These are phyloP conservation scores for Ornithoptera priamus DNA, from an alignment of 2,888 invertebrate species.

Conservation along the genomic window DNA sequence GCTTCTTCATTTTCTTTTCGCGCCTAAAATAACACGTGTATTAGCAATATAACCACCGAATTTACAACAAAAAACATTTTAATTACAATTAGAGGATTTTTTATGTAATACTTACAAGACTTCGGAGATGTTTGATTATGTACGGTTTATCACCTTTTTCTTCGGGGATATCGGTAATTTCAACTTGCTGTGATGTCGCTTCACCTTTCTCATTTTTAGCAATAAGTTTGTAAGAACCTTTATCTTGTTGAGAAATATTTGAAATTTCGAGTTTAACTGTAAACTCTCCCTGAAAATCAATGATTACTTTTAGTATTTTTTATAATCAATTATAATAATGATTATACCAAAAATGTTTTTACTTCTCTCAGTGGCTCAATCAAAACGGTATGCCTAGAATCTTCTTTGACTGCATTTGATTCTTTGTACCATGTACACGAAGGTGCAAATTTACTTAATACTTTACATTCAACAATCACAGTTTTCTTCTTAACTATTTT, in stretches of 20 bases:
- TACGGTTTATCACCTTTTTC: conserved; percentile 90
- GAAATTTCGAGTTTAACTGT: conserved; percentile 94
- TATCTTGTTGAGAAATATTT: conserved; percentile 88
- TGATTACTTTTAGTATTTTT: background rate
- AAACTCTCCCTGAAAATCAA: conserved; percentile 87
- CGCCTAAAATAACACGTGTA: conserved; percentile 45
- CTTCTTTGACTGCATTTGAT: conserved; percentile 86
- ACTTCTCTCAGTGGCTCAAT: conserved; percentile 90
- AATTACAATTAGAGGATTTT: background rate
- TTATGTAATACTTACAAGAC: conserved; percentile 81
- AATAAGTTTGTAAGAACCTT: conserved; percentile 93
- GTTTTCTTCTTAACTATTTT: conserved; percentile 95
- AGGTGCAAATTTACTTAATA: conserved; percentile 95
- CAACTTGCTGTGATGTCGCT: conserved; percentile 92
- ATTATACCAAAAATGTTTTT: conserved; percentile 42
- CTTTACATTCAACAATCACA: conserved; percentile 95
- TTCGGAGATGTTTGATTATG: conserved; percentile 87
- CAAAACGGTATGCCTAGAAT: conserved; percentile 86
- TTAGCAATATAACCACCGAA: background rate
- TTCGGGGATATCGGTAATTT: conserved; percentile 90
- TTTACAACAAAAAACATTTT: background rate
- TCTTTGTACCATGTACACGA: conserved; percentile 97
- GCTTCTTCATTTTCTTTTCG: conserved; percentile 83
- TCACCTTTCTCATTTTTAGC: conserved; percentile 97
- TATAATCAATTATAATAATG: background rate